These are phyloP conservation scores for Candidula unifasciata DNA, from an alignment of 2,888 invertebrate species.

Conservation along the genomic window DNA sequence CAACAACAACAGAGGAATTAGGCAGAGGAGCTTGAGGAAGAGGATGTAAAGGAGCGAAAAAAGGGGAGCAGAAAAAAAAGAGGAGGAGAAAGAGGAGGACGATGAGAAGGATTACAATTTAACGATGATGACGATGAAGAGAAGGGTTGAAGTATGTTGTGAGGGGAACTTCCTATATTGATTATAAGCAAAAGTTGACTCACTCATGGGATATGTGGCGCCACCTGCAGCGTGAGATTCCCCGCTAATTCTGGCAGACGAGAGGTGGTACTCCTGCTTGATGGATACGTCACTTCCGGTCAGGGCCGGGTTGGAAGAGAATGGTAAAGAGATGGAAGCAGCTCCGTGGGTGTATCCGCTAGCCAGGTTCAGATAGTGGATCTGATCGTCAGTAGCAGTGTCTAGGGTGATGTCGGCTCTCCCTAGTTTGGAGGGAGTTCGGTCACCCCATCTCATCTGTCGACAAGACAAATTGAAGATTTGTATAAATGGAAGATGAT, in stretches of 20 bases:
- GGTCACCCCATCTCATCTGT: conserved; percentile 42
- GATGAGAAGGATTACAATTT: too few relatives aligned
- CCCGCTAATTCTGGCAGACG: conserved; percentile 26
- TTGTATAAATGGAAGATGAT: too few relatives aligned
- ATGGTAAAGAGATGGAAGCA: neutral
- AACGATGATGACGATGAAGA: too few relatives aligned
- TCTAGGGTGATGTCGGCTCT: conserved; percentile 23
- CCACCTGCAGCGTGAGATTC: conserved; percentile 25
- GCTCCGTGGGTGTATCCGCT: conserved; percentile 28
- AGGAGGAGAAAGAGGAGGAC: too few relatives aligned
- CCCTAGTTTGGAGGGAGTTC: conserved; percentile 31
- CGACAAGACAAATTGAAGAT: neutral
- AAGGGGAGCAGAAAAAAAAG: too few relatives aligned
- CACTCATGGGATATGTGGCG: conserved; percentile 43
- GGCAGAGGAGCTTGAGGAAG: too few relatives aligned
- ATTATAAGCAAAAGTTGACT: neutral
- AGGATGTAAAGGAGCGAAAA: too few relatives aligned
- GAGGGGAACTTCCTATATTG: too few relatives aligned
- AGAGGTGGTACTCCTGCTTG: conserved; percentile 44
- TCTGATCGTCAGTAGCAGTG: conserved; percentile 17
- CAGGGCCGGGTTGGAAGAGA: conserved; percentile 29
- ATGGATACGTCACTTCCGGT: conserved; percentile 18
- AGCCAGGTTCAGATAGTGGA: conserved; percentile 28
- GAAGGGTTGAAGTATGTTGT: too few relatives aligned
- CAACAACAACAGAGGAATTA: too few relatives aligned